Percentiles rank a stretch among this genome's conserved stretches.
Evolutionary conservation across 2,888 invertebrate genomes (phyloP).

Genomic region (Papilio gigon): DNA sequence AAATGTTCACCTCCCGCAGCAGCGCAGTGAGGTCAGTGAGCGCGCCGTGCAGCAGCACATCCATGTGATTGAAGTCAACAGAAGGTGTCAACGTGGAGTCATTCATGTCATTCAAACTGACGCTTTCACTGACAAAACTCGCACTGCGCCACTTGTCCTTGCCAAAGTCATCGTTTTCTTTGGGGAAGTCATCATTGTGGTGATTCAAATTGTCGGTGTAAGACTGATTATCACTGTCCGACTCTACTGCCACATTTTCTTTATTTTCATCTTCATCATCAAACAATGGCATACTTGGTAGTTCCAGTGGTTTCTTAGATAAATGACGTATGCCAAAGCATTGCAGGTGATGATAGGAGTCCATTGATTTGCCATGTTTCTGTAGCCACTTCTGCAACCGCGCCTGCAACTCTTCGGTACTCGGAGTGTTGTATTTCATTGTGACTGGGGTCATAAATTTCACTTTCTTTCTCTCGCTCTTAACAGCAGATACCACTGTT

Average conservation of each 20-base stretch:
- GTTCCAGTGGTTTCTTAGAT: constrained; percentile 49
- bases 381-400: constrained; percentile 79
- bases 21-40: constrained; percentile 78
- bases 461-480: constrained; percentile 73
- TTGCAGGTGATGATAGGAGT: constrained; percentile 78
- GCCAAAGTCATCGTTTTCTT: constrained; percentile 43
- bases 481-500: constrained; percentile 65
- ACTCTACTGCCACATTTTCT: constrained; percentile 74
- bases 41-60: constrained; percentile 71
- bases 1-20: constrained; percentile 73
- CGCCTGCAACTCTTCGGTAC: constrained; percentile 66
- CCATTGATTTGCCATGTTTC: constrained; percentile 75
- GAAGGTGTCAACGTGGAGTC: constrained; percentile 57
- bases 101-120: constrained; percentile 60
- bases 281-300: constrained; percentile 48
- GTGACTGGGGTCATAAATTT: constrained; percentile 67
- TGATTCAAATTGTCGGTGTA: constrained; percentile 65
- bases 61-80: constrained; percentile 50
- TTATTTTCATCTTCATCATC: constrained; percentile 80
- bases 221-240: constrained; percentile 71
- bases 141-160: constrained; percentile 64
- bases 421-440: constrained; percentile 66
- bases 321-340: constrained; percentile 77
- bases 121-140: constrained; percentile 61
- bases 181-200: constrained; percentile 46